Conservation (phyloP, 2,888 invertebrate species). For the Diarsia brunnea region DNA sequence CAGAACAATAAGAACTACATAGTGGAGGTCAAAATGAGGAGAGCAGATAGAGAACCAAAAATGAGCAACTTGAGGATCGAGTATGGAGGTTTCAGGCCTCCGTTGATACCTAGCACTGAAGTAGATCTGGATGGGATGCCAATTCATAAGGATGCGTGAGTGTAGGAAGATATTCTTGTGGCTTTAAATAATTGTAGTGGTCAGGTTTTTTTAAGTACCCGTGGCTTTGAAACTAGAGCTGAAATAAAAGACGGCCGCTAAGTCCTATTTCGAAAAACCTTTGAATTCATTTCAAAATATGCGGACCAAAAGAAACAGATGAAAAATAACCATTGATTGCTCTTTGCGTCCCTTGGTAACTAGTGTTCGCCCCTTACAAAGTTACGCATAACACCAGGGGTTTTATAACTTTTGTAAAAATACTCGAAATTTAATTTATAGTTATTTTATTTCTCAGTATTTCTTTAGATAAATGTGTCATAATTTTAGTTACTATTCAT, state of each 20-base stretch:
- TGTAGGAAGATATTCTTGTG: not conserved
- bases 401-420: constrained; percentile 15
- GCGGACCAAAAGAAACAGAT: not conserved
- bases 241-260: not conserved
- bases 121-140: constrained; percentile 94
- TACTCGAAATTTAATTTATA: constrained; percentile 28
- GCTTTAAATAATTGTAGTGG: constrained; percentile 30
- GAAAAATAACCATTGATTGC: not conserved
- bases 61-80: constrained; percentile 92
- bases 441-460: constrained; percentile 51
- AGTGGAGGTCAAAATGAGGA: constrained; percentile 87
- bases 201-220: not conserved
- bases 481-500: constrained; percentile 43
- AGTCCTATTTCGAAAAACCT: not conserved
- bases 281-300: not conserved
- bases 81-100: constrained; percentile 95
- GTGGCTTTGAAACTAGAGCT: not conserved
- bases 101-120: constrained; percentile 94
- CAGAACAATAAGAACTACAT: constrained; percentile 65
- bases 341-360: not conserved
- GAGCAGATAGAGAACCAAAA: constrained; percentile 90
- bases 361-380: not conserved
- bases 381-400: not conserved
- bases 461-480: constrained; percentile 63
- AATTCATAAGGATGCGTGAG: constrained; percentile 80